phyloP scores from a whole-genome alignment of 2,797 vertebrate species.

The Phrynocephalus guinanensis region DNA sequence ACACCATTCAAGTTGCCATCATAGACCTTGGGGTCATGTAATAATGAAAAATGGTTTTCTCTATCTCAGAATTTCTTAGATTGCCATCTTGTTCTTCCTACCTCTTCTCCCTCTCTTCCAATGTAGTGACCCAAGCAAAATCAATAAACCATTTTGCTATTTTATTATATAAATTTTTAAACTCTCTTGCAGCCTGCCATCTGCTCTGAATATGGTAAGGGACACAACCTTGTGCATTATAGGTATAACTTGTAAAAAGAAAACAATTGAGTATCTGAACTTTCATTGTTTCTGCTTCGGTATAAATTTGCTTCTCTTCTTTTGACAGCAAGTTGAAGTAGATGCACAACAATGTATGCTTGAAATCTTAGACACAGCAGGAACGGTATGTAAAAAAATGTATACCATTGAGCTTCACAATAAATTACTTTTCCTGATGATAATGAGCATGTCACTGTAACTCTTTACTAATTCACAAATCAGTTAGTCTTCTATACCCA shows the following conservation, averaged over 20 bases:
- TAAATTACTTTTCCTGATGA: not conserved
- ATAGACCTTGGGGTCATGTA: no score
- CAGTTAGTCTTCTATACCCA: not conserved
- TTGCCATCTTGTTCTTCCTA: constrained; percentile 1
- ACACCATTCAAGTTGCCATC: not conserved
- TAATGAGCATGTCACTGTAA: not conserved
- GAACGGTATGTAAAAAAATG: constrained; percentile 87
- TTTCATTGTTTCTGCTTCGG: constrained; percentile 10
- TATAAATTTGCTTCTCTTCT: constrained; percentile 53
- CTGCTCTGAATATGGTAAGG: constrained; percentile 29
- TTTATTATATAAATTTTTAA: constrained; percentile 54
- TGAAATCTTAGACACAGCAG: constrained; percentile 96
- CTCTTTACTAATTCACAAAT: constrained; percentile 15
- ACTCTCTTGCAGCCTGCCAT: constrained; percentile 29
- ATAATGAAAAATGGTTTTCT: not conserved
- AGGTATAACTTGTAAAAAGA: constrained; percentile 52
- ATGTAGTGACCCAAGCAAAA: constrained; percentile 41
- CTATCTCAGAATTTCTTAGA: not conserved
- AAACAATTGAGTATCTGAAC: constrained; percentile 34
- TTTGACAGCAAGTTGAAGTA: constrained; percentile 94
- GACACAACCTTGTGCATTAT: constrained; percentile 55
- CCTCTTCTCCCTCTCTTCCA: not conserved
- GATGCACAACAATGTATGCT: constrained; percentile 96
- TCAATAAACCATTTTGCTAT: constrained; percentile 38
- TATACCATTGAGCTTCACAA: not conserved